A percentile compares a stretch with the other conserved stretches of the same genome.
phyloP scores from a whole-genome alignment of 1,140 invertebrate species.

The Phymastichus coffea region DNA sequence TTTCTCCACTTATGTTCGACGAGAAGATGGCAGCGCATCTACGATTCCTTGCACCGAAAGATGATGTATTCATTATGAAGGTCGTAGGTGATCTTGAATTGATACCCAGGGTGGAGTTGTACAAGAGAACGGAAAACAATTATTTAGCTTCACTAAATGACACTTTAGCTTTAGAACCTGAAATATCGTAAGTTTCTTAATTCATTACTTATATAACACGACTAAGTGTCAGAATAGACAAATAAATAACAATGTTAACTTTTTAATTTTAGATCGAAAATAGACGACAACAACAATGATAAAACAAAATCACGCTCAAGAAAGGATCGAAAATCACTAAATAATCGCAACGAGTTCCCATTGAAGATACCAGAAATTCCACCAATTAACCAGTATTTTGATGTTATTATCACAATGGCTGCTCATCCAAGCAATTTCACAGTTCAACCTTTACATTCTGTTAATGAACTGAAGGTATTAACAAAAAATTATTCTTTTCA shows the following conservation, averaged over 20 bases:
- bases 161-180: conserved; percentile 56
- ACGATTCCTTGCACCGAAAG: conserved; percentile 50
- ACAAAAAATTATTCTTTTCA: conserved; percentile 2
- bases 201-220: too few species aligned
- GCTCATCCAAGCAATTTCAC: conserved; percentile 63
- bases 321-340: conserved; percentile 20
- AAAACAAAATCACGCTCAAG: conserved; percentile 31
- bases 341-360: conserved; percentile 24
- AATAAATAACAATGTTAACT: too few species aligned
- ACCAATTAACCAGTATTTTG: conserved; percentile 53
- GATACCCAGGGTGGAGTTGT: conserved; percentile 60
- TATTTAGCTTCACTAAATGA: conserved; percentile 65
- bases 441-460: conserved; percentile 42
- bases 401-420: conserved; percentile 61
- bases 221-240: too few species aligned
- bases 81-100: conserved; percentile 33
- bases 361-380: conserved; percentile 48
- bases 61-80: conserved; percentile 50
- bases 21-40: conserved; percentile 54
- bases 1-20: conserved; percentile 51
- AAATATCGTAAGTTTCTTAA: conserved; percentile 32
- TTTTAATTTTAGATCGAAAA: conserved; percentile 24
- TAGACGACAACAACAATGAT: conserved; percentile 44
- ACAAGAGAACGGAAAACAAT: conserved; percentile 60
- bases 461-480: conserved; percentile 33